A percentile compares a stretch with the other conserved stretches of the same genome.
phyloP scores from a whole-genome alignment of 2,888 invertebrate species.

The Geotrupes spiniger region DNA sequence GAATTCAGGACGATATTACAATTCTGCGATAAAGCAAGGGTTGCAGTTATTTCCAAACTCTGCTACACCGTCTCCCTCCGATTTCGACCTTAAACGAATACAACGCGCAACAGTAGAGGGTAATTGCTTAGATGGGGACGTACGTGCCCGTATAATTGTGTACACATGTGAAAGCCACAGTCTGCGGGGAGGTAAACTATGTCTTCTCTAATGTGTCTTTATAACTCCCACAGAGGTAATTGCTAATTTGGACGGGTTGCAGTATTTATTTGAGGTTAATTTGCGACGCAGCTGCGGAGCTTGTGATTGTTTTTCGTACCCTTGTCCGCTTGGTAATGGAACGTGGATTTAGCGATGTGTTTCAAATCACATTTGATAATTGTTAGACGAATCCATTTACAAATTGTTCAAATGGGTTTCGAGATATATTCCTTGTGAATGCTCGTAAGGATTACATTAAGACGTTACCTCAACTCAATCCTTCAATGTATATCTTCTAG shows the following conservation, averaged over 20 bases:
- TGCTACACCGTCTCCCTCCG: slow-evolving; percentile 1
- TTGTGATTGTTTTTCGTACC: too few species aligned
- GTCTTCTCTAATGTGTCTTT: slow-evolving; percentile 34
- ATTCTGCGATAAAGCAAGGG: slow-evolving; percentile 39
- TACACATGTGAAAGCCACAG: slow-evolving; percentile 26
- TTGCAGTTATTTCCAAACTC: slow-evolving; percentile 26
- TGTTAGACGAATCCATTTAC: too few species aligned
- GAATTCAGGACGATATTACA: slow-evolving; percentile 37
- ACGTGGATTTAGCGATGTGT: too few species aligned
- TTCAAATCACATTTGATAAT: too few species aligned
- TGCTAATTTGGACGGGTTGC: slow-evolving; percentile 31
- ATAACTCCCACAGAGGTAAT: slow-evolving; percentile 34
- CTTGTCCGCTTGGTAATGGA: too few species aligned
- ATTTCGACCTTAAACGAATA: background rate
- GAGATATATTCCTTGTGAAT: too few species aligned
- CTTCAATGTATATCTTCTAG: too few species aligned
- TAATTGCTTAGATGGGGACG: slow-evolving; percentile 8
- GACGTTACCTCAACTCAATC: too few species aligned
- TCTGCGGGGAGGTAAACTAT: slow-evolving; percentile 31
- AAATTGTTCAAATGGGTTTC: too few species aligned
- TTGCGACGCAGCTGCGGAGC: too few species aligned
- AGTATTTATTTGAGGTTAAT: slow-evolving; percentile 4
- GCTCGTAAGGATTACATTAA: too few species aligned
- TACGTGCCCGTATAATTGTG: slow-evolving; percentile 19
- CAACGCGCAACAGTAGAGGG: too few species aligned